phyloP scores from a whole-genome alignment of 1,140 invertebrate species.

The Cydia strobilella region DNA sequence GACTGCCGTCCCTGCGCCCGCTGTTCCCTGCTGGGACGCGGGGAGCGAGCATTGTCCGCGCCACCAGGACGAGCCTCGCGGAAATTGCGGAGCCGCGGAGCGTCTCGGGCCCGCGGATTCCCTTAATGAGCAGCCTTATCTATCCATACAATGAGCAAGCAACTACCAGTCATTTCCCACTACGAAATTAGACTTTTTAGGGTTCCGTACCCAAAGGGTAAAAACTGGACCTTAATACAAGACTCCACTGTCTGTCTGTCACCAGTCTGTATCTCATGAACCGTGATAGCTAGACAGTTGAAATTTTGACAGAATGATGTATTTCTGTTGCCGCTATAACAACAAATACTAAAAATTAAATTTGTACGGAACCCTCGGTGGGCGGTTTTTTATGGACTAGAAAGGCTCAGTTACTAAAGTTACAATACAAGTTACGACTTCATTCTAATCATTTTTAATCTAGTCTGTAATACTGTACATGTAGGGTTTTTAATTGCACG shows the following conservation, averaged over 20 bases:
- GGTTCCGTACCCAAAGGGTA: too few relatives aligned
- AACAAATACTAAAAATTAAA: too few relatives aligned
- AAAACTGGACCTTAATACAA: too few relatives aligned
- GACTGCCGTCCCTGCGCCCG: slow-evolving; percentile 73
- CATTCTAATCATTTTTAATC: slow-evolving; percentile 3
- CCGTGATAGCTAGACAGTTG: too few relatives aligned
- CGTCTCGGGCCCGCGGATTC: slow-evolving; percentile 3
- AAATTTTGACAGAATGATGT: too few relatives aligned
- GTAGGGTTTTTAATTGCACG: too few relatives aligned
- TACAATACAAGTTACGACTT: not conserved
- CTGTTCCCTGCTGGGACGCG: slow-evolving; percentile 56
- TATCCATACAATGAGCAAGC: slow-evolving; percentile 31
- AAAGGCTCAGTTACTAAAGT: not conserved
- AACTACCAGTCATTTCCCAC: slow-evolving; percentile 35
- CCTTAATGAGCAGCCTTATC: slow-evolving; percentile 16
- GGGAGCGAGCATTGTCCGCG: slow-evolving; percentile 48
- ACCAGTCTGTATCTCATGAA: too few relatives aligned
- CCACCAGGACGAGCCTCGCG: slow-evolving; percentile 29
- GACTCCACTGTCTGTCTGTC: too few relatives aligned
- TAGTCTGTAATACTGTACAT: not conserved
- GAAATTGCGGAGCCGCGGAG: slow-evolving; percentile 35
- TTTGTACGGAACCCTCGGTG: too few relatives aligned
- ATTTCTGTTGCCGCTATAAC: too few relatives aligned
- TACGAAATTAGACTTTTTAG: slow-evolving; percentile 33
- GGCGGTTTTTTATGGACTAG: slow-evolving; percentile 13